Evolutionary conservation across 1,140 invertebrate genomes (phyloP).

Genomic region (Calycopis cecrops): DNA sequence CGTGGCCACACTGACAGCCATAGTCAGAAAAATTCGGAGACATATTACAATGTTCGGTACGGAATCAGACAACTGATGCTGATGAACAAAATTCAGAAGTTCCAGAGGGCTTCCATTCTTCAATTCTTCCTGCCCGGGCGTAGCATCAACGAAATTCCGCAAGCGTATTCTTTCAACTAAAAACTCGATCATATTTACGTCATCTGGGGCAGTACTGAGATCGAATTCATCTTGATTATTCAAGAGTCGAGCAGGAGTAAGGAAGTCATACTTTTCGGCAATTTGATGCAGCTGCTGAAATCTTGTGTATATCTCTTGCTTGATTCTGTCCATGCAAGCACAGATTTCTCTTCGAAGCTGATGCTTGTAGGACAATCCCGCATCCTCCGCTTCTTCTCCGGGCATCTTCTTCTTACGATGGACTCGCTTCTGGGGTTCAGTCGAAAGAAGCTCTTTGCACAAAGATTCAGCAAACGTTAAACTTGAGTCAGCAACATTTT

Average conservation of each 20-base stretch:
- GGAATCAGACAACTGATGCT: no score
- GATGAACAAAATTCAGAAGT: no score
- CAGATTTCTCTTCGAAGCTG: background rate
- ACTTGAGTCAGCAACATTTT: background rate
- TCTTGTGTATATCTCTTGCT: background rate
- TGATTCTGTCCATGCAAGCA: background rate
- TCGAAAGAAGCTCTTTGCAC: background rate
- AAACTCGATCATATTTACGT: background rate
- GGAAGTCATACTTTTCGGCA: background rate
- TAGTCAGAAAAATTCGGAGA: no score
- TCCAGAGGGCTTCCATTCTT: no score
- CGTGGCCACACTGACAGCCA: constrained; percentile 3
- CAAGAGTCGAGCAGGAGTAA: background rate
- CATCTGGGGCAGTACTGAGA: background rate
- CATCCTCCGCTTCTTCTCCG: background rate
- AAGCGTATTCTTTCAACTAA: no score
- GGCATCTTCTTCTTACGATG: background rate
- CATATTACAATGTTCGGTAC: no score
- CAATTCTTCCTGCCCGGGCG: no score
- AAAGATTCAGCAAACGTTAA: background rate
- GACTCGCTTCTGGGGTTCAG: background rate
- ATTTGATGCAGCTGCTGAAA: background rate
- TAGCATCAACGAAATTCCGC: no score
- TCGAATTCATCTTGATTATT: background rate
- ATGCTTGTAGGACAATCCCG: background rate